A percentile compares a stretch with the other conserved stretches of the same genome.
phyloP scores from a whole-genome alignment of 2,888 invertebrate genomes.

The Pyrrhosoma nymphula region DNA sequence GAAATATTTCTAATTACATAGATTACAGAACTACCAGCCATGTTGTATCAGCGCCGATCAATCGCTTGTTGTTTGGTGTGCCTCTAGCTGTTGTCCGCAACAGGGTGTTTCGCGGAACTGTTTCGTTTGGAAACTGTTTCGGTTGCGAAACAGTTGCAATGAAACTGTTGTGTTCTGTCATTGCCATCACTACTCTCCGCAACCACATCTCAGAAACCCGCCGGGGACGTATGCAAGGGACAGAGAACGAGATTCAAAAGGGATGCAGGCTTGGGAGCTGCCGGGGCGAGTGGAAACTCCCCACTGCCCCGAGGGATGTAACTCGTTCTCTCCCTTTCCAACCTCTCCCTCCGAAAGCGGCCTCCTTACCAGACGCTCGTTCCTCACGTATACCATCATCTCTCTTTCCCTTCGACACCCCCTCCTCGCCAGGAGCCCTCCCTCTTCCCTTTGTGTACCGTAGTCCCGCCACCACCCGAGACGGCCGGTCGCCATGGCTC shows the following conservation, averaged over 20 bases:
- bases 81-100: too few species aligned
- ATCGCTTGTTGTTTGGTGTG: too few species aligned
- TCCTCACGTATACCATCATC: not conserved
- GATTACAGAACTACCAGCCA: too few species aligned
- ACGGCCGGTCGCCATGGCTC: not conserved
- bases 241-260: not conserved
- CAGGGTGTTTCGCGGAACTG: too few species aligned
- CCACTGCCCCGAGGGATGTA: not conserved
- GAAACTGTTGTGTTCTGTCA: too few species aligned
- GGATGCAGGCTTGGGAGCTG: not conserved
- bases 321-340: not conserved
- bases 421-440: too few species aligned
- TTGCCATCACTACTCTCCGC: too few species aligned
- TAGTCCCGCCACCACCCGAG: not conserved
- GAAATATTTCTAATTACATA: too few species aligned
- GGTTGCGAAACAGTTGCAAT: too few species aligned
- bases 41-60: too few species aligned
- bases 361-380: not conserved
- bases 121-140: too few species aligned
- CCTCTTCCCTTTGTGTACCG: not conserved
- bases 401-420: not conserved
- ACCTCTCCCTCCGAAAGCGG: not conserved
- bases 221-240: not conserved
- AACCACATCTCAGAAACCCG: too few species aligned
- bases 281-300: constrained; percentile 1